A percentile compares a stretch with the other conserved stretches of the same genome.
Conservation (phyloP, 2,888 invertebrate species). For the Diogma glabrata region DNA sequence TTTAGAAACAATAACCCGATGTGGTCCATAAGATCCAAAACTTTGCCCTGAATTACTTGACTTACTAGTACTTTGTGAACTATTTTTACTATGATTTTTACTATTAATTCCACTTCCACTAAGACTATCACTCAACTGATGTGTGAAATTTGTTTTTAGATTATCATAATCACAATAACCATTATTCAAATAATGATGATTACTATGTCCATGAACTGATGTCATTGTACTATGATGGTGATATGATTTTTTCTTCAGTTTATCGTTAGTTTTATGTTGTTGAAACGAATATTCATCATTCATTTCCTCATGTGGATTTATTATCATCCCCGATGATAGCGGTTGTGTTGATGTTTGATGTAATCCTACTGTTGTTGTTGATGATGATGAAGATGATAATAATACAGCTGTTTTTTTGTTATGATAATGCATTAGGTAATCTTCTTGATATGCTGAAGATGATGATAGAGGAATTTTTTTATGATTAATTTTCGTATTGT, state of each 20-base stretch:
- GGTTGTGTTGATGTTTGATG: neutral
- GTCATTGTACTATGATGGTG: neutral
- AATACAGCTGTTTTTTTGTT: neutral
- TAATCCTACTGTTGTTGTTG: neutral
- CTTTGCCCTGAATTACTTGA: slow-evolving; percentile 2
- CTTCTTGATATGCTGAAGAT: slow-evolving; percentile 13
- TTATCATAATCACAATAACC: slow-evolving; percentile 2
- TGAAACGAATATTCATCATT: neutral
- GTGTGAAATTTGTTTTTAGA: neutral
- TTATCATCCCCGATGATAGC: neutral
- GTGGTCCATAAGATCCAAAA: slow-evolving; percentile 12
- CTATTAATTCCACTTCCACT: neutral
- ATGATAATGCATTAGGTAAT: slow-evolving; percentile 14
- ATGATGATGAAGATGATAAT: no score
- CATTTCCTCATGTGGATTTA: neutral
- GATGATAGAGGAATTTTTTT: neutral
- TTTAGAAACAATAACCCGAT: slow-evolving; percentile 17
- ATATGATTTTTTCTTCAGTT: neutral
- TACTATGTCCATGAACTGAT: neutral
- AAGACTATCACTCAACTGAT: neutral
- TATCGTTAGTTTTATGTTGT: no score
- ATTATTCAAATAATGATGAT: slow-evolving; percentile 2
- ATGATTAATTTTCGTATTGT: no score
- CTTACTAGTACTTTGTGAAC: neutral
- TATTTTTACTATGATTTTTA: neutral